These are phyloP conservation scores for Clarias magur DNA, from an alignment of 2,113 vertebrate species.

Conservation along the genomic window DNA sequence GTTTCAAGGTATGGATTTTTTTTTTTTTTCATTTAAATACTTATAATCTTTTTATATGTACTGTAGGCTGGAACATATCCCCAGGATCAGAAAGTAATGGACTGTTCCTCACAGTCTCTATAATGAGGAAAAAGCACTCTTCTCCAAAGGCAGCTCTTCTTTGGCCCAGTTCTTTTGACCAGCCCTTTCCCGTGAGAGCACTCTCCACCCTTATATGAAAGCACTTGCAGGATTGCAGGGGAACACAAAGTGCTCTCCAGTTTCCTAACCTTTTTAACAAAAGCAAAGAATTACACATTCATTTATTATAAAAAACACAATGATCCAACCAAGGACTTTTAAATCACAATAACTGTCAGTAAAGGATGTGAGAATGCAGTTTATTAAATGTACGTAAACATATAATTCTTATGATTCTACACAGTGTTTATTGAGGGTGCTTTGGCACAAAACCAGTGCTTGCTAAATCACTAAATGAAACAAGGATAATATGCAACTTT, in stretches of 20 bases:
- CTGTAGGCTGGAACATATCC: background rate
- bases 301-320: background rate
- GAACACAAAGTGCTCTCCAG: constrained; percentile 4
- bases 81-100: background rate
- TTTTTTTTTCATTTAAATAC: constrained; percentile 34
- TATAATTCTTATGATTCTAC: background rate
- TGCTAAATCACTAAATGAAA: background rate
- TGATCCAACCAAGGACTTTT: background rate
- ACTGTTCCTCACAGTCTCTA: background rate
- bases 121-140: constrained; percentile 15
- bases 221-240: constrained; percentile 30
- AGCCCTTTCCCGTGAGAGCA: constrained; percentile 9
- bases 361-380: background rate
- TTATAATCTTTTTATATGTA: background rate
- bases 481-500: background rate
- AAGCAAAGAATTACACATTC: background rate
- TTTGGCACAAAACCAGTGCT: background rate
- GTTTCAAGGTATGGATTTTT: constrained; percentile 70
- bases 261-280: constrained; percentile 17
- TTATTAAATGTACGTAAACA: background rate
- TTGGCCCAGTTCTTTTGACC: constrained; percentile 42
- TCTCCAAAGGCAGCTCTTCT: constrained; percentile 31
- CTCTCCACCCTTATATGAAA: constrained; percentile 26
- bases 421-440: background rate
- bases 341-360: background rate